Evolutionary conservation across 2,888 invertebrate genomes (phyloP), one percentile per base, ranked within the genome.

Genomic region (Lordiphosa fenestrarum): DNA sequence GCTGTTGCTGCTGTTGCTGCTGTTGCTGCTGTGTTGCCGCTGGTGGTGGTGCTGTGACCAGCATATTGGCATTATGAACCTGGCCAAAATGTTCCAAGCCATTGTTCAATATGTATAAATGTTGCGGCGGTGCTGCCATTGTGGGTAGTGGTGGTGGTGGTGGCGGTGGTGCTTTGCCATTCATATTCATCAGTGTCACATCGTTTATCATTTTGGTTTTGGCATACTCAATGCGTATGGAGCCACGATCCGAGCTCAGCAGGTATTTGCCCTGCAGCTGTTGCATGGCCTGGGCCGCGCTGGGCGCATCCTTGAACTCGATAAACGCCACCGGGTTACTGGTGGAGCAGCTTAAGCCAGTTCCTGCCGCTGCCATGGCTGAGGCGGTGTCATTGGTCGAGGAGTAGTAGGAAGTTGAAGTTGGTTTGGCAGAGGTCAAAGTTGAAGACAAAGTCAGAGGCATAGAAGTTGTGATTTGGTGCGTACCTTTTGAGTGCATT

Each of bases 221-320:
- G 91, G 98, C 98, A 93, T 95, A 99, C 93, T 99, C 98, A 91
- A 99, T 98, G 90, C 98, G 95, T 90, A 99, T 97, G 89, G 98
- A 97, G 86, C 98, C 98, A 90, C 98, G 95, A 89, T 96, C 96
- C 81, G 98, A 98, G 90, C 97, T 97, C 90, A 97, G 94, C 88
- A 98, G 94, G 91, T 96, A 95, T 90, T 96, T 96, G 90, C 98
- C 98, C 91, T 99, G 98, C 87, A 99, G 94, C 88, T 95, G 93
- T 89, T 94, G 94, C 94, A 98, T 94, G 87, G 98, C 98, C 88
- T 95, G 94, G 89, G 95, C 93, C 88, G 99, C 98, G 91, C 95
- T 96, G 87, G 94, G 92, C 87, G 97, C 93, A 92, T 96, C 96
- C 92, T 94, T 94, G 92, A 96, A 99, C 92, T 99, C 98, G 91